Evolutionary conservation across 1,140 invertebrate species (phyloP).

Genomic region (Steinernema feltiae): DNA sequence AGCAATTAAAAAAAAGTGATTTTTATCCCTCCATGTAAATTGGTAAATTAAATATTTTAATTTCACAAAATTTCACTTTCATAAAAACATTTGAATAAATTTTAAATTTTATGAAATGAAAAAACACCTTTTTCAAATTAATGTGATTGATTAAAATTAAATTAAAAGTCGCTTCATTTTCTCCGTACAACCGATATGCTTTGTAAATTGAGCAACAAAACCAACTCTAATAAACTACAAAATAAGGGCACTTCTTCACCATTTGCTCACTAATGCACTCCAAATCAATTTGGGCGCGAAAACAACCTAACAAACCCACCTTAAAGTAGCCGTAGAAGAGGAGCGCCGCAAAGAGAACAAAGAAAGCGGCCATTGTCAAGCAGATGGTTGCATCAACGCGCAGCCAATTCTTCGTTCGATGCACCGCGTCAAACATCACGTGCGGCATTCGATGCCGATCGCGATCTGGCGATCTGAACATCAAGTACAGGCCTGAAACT

Average conservation of each 20-base stretch:
- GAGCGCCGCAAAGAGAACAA: not conserved
- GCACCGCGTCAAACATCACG: not conserved
- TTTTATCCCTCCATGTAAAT: too few relatives aligned
- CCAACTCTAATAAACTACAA: not conserved
- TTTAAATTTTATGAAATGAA: not conserved
- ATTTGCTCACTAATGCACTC: too few relatives aligned
- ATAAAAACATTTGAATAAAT: too few relatives aligned
- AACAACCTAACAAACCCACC: not conserved
- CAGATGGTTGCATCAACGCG: not conserved
- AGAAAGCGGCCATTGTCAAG: not conserved
- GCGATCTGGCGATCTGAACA: not conserved
- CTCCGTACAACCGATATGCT: too few relatives aligned
- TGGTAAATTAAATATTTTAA: too few relatives aligned
- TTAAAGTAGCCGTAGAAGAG: slow-evolving; percentile 2
- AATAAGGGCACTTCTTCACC: not conserved
- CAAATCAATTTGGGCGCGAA: too few relatives aligned
- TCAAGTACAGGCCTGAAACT: not conserved
- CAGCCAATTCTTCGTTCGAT: not conserved
- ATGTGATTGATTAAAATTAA: not conserved
- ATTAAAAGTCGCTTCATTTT: too few relatives aligned
- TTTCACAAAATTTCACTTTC: too few relatives aligned
- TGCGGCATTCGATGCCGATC: not conserved
- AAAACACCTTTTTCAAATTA: too few relatives aligned
- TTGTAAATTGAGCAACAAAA: too few relatives aligned
- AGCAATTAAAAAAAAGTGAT: too few relatives aligned